phyloP scores from a whole-genome alignment of 2,113 vertebrate genomes.

The Megaleporinus macrocephalus region DNA sequence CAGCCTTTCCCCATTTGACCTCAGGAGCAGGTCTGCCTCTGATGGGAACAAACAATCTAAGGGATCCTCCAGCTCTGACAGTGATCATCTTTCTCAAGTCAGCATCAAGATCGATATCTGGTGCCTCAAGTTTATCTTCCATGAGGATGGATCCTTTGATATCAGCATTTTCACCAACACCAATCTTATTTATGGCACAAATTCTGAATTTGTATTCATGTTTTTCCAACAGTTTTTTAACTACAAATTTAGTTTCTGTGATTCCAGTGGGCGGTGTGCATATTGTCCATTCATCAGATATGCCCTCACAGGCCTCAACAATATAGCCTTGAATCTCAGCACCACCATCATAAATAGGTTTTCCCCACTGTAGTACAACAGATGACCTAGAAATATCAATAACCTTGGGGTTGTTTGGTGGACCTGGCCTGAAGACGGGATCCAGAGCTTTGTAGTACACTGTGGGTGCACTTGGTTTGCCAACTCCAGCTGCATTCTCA shows the following conservation, averaged over 20 bases:
- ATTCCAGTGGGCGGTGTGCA: conserved; percentile 94
- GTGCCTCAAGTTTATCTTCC: conserved; percentile 94
- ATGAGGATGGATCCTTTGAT: conserved; percentile 85
- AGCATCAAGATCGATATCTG: conserved; percentile 94
- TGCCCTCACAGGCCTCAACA: conserved; percentile 88
- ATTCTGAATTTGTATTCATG: conserved; percentile 97
- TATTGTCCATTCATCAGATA: conserved; percentile 90
- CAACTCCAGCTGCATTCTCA: conserved; percentile 94
- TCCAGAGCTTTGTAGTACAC: conserved; percentile 91
- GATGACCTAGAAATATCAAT: conserved; percentile 89
- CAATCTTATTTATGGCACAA: conserved; percentile 94
- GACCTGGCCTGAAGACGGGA: conserved; percentile 95
- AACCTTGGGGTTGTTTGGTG: conserved; percentile 95
- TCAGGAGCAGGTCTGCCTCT: conserved; percentile 94
- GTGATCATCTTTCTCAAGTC: conserved; percentile 96
- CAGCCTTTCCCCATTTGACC: conserved; percentile 93
- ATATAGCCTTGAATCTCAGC: conserved; percentile 97
- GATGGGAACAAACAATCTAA: conserved; percentile 93
- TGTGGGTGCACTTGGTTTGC: conserved; percentile 87
- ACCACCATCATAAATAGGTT: conserved; percentile 97
- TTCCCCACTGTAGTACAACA: conserved; percentile 93
- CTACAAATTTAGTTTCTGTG: conserved; percentile 85
- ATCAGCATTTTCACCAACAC: conserved; percentile 94
- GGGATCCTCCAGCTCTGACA: conserved; percentile 90
- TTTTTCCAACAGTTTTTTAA: conserved; percentile 90